Conservation (phyloP, 2,113 vertebrate species). For the Myrmecophaga tridactyla region DNA sequence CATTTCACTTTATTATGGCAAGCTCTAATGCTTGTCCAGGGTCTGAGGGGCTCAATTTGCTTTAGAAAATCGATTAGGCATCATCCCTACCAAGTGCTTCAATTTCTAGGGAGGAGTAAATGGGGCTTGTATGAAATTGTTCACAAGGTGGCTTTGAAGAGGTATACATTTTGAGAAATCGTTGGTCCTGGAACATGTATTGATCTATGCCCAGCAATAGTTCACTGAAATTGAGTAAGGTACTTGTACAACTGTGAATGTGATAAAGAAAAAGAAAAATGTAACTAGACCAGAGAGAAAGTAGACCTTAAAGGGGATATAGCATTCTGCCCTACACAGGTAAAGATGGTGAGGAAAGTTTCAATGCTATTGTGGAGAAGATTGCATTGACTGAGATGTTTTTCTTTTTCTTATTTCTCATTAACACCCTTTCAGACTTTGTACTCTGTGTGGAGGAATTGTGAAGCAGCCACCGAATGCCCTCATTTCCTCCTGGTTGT, state of each 20-base stretch:
- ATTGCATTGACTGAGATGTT: background rate
- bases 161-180: constrained; percentile 52
- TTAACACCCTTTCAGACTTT: background rate
- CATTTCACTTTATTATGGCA: constrained; percentile 14
- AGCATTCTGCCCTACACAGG: background rate
- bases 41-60: constrained; percentile 57
- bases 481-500: background rate
- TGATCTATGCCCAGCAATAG: constrained; percentile 61
- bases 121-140: constrained; percentile 56
- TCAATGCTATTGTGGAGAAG: background rate
- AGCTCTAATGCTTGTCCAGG: background rate
- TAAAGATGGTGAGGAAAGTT: background rate
- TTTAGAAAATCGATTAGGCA: constrained; percentile 58
- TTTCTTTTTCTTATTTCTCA: background rate
- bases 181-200: constrained; percentile 57
- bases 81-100: constrained; percentile 52
- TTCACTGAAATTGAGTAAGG: constrained; percentile 52
- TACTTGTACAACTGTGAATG: constrained; percentile 7
- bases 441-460: background rate
- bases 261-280: constrained; percentile 22
- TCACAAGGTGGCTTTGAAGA: constrained; percentile 62
- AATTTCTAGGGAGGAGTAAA: constrained; percentile 56
- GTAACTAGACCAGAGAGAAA: constrained; percentile 12
- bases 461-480: background rate
- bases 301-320: background rate